Conservation (phyloP, 2,113 vertebrate species). For the Ptilorrhoa leucosticta region DNA sequence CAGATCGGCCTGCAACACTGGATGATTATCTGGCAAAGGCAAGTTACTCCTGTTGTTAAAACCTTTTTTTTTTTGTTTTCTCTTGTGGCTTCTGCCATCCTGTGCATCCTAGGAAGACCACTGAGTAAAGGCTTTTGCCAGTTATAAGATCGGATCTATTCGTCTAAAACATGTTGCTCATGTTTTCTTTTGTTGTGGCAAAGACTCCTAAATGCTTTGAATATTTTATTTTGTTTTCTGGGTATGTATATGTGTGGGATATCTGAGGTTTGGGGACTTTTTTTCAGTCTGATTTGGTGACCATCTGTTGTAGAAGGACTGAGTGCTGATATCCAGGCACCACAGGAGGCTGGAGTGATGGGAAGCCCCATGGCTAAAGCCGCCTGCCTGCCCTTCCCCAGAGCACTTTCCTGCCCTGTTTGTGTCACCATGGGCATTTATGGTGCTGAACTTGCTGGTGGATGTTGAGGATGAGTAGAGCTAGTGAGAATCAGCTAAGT, state of each 20-base stretch:
- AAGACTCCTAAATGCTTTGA: background rate
- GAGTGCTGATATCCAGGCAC: background rate
- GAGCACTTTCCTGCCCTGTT: background rate
- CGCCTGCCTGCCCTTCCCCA: background rate
- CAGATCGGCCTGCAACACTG: background rate
- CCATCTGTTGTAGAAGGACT: background rate
- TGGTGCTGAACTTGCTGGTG: background rate
- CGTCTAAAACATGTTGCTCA: background rate
- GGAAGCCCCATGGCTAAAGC: background rate
- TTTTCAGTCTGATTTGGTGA: background rate
- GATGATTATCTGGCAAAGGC: background rate
- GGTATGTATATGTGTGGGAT: background rate
- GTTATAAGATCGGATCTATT: background rate
- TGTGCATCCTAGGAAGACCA: background rate
- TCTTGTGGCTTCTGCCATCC: background rate
- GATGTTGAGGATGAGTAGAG: background rate
- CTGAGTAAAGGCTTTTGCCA: background rate
- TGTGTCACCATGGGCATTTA: background rate
- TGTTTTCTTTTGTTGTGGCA: background rate
- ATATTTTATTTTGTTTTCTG: background rate
- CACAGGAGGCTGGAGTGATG: background rate
- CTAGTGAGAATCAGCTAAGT: background rate
- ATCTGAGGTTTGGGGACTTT: background rate
- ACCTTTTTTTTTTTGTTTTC: fast-evolving
- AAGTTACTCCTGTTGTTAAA: background rate